A percentile compares a stretch with the other conserved stretches of the same genome.
phyloP scores from a whole-genome alignment of 2,797 vertebrate species.

The Rallus crepitans region DNA sequence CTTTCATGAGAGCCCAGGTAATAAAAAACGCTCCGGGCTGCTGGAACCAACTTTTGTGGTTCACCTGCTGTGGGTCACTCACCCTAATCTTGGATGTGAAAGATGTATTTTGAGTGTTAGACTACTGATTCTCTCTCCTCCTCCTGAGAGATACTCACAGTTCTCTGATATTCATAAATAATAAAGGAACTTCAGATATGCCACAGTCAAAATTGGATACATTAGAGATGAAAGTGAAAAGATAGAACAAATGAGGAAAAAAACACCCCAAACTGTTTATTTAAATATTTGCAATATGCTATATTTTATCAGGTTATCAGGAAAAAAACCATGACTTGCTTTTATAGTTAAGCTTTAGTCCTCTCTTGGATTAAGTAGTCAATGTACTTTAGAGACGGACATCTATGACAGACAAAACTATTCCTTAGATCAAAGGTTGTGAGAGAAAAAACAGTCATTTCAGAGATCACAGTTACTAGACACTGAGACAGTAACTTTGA shows the following conservation, averaged over 20 bases:
- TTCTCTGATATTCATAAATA: slow-evolving; percentile 44
- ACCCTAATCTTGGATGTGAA: not conserved
- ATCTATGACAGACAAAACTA: not conserved
- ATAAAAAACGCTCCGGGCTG: not conserved
- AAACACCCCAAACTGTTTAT: not conserved
- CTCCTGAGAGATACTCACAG: not conserved
- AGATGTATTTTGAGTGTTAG: not conserved
- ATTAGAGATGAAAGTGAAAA: slow-evolving; percentile 1
- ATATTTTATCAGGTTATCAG: not conserved
- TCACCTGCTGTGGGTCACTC: not conserved
- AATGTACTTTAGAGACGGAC: too few relatives aligned
- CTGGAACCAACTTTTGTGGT: not conserved
- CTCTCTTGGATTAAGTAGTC: not conserved
- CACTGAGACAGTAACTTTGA: not conserved
- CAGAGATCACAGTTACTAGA: not conserved
- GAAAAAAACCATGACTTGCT: not conserved
- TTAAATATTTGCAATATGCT: not conserved
- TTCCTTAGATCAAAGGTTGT: not conserved
- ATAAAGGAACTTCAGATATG: not conserved
- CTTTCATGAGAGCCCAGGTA: not conserved
- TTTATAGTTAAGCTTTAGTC: not conserved
- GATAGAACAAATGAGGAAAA: not conserved
- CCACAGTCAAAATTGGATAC: not conserved
- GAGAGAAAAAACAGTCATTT: not conserved
- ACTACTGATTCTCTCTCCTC: not conserved